phyloP scores from a whole-genome alignment of 2,797 vertebrate genomes.

The Chelmon rostratus region DNA sequence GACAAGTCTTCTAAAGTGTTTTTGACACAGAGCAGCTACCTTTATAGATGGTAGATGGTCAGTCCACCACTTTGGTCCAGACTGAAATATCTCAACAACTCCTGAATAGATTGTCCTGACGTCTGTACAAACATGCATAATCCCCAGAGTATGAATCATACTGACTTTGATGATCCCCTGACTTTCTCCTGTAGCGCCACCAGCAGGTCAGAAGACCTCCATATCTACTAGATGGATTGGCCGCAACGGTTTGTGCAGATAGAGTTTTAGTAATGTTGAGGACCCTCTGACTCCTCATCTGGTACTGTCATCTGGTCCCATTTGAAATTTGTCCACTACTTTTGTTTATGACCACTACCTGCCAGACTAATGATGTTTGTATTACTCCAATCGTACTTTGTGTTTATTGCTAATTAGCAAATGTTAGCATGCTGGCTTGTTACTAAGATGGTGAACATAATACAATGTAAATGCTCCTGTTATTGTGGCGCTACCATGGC shows the following conservation, averaged over 20 bases:
- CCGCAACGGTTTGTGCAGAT: background rate
- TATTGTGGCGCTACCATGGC: no score
- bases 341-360: background rate
- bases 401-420: background rate
- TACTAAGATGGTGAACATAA: background rate
- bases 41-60: no score
- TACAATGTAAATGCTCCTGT: background rate
- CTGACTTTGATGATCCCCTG: background rate
- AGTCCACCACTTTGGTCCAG: no score
- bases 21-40: no score
- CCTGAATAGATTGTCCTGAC: no score
- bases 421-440: background rate
- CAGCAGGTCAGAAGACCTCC: background rate
- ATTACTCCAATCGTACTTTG: background rate
- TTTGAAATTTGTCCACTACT: background rate
- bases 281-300: background rate
- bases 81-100: no score
- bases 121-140: no score
- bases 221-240: background rate
- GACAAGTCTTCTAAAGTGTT: no score
- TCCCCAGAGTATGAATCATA: no score
- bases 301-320: background rate
- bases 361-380: background rate
- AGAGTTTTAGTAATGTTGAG: background rate
- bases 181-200: no score